Evolutionary conservation across 2,797 vertebrate species (phyloP).

Genomic region (Phyllotis vaccarum): DNA sequence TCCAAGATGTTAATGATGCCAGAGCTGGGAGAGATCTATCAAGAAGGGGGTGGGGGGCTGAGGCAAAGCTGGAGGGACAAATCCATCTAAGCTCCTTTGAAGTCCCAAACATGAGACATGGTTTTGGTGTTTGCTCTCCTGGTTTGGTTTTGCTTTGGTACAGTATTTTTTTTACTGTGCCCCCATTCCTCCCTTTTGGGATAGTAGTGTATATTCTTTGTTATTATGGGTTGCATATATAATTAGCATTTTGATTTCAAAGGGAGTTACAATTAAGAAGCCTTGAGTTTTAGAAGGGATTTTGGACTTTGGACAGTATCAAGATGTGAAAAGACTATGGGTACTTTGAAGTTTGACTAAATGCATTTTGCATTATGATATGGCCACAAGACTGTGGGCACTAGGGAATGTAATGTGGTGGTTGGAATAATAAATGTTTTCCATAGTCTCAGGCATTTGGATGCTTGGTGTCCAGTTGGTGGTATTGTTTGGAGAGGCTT

Average conservation of each 20-base stretch:
- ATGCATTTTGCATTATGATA: not conserved
- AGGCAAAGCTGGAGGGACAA: not conserved
- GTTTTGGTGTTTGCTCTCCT: not conserved
- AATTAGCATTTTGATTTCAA: not conserved
- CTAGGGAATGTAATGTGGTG: not conserved
- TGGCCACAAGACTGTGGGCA: not conserved
- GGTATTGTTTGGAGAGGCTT: not conserved
- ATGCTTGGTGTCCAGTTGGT: not conserved
- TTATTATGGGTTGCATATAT: too few relatives aligned
- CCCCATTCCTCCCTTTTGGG: not conserved
- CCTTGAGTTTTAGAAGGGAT: not conserved
- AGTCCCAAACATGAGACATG: not conserved
- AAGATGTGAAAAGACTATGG: not conserved
- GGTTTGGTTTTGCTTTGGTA: not conserved
- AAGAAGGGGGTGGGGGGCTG: not conserved
- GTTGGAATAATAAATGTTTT: not conserved
- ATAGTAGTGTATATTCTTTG: not conserved
- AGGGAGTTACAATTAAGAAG: not conserved
- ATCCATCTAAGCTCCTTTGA: not conserved
- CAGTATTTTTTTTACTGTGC: too few relatives aligned
- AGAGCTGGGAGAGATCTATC: not conserved
- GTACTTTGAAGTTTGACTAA: not conserved
- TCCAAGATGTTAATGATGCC: not conserved
- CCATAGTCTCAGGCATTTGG: not conserved
- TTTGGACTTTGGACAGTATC: not conserved